phyloP scores from a whole-genome alignment of 2,113 vertebrate species.

The Platycercus adscitus region DNA sequence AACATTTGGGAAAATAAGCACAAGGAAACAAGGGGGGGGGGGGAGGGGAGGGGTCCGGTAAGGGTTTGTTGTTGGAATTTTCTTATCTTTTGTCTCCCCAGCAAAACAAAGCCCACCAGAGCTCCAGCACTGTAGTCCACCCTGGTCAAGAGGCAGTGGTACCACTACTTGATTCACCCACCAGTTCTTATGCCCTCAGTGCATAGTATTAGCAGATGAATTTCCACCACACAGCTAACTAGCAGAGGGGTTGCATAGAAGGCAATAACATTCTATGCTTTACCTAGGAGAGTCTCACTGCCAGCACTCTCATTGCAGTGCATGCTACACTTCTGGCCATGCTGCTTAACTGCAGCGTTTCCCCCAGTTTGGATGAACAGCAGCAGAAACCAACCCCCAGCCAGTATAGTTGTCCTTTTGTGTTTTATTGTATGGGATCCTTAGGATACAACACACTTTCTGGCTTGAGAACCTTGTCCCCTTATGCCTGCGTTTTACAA shows the following conservation, averaged over 20 bases:
- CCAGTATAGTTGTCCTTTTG: rapidly evolving
- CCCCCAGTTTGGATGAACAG: not conserved
- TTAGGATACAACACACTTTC: not conserved
- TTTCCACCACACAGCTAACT: not conserved
- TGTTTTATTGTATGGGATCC: not conserved
- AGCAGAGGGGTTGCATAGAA: not conserved
- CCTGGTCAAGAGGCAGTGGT: not conserved
- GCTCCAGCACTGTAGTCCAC: not conserved
- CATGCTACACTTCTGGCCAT: not conserved
- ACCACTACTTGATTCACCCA: not conserved
- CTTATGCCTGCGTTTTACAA: not conserved
- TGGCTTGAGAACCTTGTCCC: not conserved
- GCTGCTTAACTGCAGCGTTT: not conserved
- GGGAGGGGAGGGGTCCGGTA: rapidly evolving
- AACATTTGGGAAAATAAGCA: not conserved
- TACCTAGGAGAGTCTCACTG: not conserved
- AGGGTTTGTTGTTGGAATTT: not conserved
- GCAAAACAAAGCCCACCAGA: not conserved
- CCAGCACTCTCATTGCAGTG: not conserved
- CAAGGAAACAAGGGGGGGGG: not conserved
- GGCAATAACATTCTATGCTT: not conserved
- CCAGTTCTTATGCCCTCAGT: not conserved
- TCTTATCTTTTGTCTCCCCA: not conserved
- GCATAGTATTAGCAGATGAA: not conserved
- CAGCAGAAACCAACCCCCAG: not conserved